phyloP scores from a whole-genome alignment of 2,888 invertebrate genomes.

The Cloeon dipterum region DNA sequence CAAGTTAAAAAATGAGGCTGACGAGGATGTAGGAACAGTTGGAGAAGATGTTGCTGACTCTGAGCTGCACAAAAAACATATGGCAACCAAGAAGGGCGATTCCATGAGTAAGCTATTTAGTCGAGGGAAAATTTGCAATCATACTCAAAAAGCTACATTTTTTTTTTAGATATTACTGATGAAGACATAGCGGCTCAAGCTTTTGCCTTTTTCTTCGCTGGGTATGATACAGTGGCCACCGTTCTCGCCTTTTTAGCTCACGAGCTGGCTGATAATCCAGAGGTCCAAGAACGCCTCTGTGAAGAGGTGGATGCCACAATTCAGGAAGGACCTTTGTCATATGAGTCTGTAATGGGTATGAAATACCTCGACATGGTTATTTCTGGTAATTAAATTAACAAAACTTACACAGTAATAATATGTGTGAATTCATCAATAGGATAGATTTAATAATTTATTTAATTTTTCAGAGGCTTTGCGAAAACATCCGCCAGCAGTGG shows the following conservation, averaged over 20 bases:
- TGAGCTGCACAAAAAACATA: no score
- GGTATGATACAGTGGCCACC: constrained; percentile 7
- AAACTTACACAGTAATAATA: background rate
- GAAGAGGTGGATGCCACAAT: constrained; percentile 9
- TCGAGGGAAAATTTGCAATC: no score
- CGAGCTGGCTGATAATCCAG: constrained; percentile 6
- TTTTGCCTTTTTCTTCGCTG: constrained; percentile 7
- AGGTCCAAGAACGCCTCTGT: constrained; percentile 7
- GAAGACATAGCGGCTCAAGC: constrained; percentile 7
- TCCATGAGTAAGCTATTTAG: no score
- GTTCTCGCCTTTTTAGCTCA: constrained; percentile 5
- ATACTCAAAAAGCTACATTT: no score
- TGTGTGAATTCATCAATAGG: no score
- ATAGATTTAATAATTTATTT: background rate
- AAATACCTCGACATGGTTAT: constrained; percentile 34
- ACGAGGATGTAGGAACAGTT: background rate
- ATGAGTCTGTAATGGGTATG: constrained; percentile 20
- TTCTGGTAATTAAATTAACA: constrained; percentile 10
- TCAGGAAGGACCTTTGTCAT: constrained; percentile 9
- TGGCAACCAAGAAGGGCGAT: no score
- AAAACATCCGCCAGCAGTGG: constrained; percentile 4
- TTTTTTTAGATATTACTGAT: constrained; percentile 5
- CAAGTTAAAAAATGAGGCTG: background rate
- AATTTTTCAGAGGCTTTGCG: constrained; percentile 4
- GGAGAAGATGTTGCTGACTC: background rate